Base-by-base conservation (phyloP, 2,113 vertebrate genomes). In the Pituophis catenifer region DNA sequence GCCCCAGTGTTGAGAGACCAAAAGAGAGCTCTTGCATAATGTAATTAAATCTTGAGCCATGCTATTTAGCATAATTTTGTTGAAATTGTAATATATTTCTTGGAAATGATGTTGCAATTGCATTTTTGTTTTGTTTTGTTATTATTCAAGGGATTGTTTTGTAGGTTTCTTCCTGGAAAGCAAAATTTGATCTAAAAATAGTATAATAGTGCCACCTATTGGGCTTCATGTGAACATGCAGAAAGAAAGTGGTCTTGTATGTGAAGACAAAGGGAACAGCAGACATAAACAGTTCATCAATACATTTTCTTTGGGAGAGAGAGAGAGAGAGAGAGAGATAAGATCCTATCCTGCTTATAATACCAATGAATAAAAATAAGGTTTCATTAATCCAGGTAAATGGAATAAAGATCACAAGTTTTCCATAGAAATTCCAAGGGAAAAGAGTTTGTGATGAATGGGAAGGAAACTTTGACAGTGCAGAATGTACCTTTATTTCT, bases 141-240 rank as follows among this genome's bases (percentile, higher is more conserved):
- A 48, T 93, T 88, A 75, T 15, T 6, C 92, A 8, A 59, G 53
- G 86, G 52, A 2, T 52, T 55, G 93, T 86, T 94, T 23, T 81
- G 94, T 93, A 26, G 81, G 1, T 23, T 26, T 12, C 93, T 95
- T 96, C 94, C 94, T 87, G 93, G 96, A 96, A 96, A 65, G 0
- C n/a, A 29, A 33, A 92, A 44, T 9, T 59, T 33, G 21, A n/a
- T 23, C 62, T 58, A 65, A 90, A 89, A 92, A 89, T 88, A 92
- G 90, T 62, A 86, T 58, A 59, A 94, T 91, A 94, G 15, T 92
- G 96, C 97, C 97, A 93, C 48, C 97, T 94, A 75, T 95, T 8
- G 97, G 95, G 93, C 89, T 54, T 0, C 9, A 54, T 75, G 23
- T 52, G 0, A 86, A 48, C 26, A 26, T n/a, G 3, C 8, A 13